Conservation (phyloP, 2,797 vertebrate genomes). For the Onychomys leucogaster region DNA sequence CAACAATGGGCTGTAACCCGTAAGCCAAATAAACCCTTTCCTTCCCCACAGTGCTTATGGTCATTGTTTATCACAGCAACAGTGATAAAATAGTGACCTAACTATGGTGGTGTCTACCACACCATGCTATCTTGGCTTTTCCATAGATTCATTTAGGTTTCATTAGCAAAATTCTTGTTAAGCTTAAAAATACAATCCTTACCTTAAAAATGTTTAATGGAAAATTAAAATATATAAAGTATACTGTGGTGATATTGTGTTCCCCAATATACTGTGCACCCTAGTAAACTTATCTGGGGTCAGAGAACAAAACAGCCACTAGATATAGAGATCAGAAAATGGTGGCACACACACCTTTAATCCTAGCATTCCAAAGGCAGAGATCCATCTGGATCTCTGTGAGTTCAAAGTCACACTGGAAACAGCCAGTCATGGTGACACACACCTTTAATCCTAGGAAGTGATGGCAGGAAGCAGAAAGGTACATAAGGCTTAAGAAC, state of each 20-base stretch:
- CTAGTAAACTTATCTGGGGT: too few species aligned
- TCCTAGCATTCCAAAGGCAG: too few species aligned
- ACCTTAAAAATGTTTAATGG: neutral
- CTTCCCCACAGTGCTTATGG: neutral
- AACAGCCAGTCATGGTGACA: too few species aligned
- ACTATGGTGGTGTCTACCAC: neutral
- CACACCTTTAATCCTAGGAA: too few species aligned
- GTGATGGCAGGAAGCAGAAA: too few species aligned
- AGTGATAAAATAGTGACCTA: neutral
- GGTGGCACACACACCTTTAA: too few species aligned
- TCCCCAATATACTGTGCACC: too few species aligned
- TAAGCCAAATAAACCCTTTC: neutral
- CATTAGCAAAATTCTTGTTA: constrained; percentile 14
- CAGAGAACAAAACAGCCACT: too few species aligned
- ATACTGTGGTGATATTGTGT: neutral
- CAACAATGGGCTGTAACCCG: neutral
- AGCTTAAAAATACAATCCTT: constrained; percentile 28
- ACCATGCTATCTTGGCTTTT: neutral
- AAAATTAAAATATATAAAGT: constrained; percentile 19
- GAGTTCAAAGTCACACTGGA: too few species aligned
- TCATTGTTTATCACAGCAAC: neutral
- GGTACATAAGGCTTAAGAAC: too few species aligned
- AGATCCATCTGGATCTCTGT: too few species aligned
- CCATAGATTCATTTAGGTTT: neutral
- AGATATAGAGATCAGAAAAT: too few species aligned